Evolutionary conservation across 2,888 invertebrate species (phyloP).

Genomic region (Trilocha varians): DNA sequence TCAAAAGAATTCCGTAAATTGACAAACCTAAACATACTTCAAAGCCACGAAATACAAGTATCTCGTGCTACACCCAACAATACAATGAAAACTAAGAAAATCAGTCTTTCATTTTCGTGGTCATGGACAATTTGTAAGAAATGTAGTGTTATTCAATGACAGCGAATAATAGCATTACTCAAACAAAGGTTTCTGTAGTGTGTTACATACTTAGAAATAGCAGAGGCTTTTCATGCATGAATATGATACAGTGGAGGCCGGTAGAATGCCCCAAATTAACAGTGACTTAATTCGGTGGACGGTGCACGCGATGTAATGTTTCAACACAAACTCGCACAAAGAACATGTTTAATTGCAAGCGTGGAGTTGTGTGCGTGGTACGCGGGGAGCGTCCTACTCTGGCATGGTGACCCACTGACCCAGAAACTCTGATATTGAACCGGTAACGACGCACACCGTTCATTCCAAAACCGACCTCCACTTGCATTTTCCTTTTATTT

Average conservation of each 20-base stretch:
- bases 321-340: constrained; percentile 36
- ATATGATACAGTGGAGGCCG: background rate
- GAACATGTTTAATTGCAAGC: constrained; percentile 50
- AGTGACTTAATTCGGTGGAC: constrained; percentile 13
- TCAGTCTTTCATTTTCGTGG: background rate
- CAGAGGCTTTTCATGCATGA: background rate
- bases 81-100: no score
- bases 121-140: background rate
- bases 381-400: constrained; percentile 38
- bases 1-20: no score
- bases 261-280: constrained; percentile 15
- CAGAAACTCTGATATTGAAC: constrained; percentile 71
- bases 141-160: no score
- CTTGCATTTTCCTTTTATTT: constrained; percentile 50
- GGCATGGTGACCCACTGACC: constrained; percentile 70
- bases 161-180: no score
- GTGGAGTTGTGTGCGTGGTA: constrained; percentile 30
- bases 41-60: no score
- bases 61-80: no score
- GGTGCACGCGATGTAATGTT: constrained; percentile 20
- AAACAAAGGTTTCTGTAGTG: constrained; percentile 18
- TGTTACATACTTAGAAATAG: constrained; percentile 13
- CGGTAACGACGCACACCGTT: constrained; percentile 56
- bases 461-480: constrained; percentile 64
- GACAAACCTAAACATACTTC: no score